Percentiles rank a stretch among this genome's conserved stretches.
Conservation (phyloP, 2,888 invertebrate species). For the Polymixis flavicincta region DNA sequence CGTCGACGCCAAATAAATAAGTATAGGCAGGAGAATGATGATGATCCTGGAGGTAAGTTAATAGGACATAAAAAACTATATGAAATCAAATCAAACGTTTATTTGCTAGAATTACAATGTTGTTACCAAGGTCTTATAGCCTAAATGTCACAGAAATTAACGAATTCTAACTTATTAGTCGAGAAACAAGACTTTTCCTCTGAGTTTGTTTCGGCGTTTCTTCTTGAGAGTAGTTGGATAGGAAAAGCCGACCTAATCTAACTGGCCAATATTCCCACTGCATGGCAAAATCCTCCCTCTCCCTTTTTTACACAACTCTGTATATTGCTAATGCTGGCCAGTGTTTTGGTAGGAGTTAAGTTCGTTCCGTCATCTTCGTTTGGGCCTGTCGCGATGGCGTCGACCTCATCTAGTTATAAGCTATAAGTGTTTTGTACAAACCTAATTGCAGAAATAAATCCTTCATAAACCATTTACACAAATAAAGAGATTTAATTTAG, state of each 20-base stretch:
- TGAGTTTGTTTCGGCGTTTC: neutral
- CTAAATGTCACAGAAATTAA: neutral
- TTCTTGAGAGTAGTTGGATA: neutral
- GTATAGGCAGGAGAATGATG: no score
- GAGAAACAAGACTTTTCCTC: neutral
- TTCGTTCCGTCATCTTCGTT: no score
- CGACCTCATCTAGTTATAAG: no score
- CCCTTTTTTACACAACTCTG: no score
- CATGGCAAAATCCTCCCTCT: no score
- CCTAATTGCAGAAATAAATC: neutral
- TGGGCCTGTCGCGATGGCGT: no score
- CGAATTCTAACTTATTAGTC: neutral
- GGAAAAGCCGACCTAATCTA: neutral
- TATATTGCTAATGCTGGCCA: no score
- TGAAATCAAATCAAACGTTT: neutral
- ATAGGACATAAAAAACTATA: neutral
- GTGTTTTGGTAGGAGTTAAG: no score
- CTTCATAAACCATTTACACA: neutral
- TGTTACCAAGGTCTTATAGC: neutral
- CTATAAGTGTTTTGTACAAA: no score
- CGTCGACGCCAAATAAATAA: no score
- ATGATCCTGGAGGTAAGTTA: slow-evolving; percentile 93
- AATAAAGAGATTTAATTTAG: neutral
- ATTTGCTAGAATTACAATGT: neutral
- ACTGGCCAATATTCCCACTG: no score